Evolutionary conservation across 2,797 vertebrate genomes (phyloP), one percentile per base, ranked within the genome.

Genomic region (Rhynchonycteris naso): DNA sequence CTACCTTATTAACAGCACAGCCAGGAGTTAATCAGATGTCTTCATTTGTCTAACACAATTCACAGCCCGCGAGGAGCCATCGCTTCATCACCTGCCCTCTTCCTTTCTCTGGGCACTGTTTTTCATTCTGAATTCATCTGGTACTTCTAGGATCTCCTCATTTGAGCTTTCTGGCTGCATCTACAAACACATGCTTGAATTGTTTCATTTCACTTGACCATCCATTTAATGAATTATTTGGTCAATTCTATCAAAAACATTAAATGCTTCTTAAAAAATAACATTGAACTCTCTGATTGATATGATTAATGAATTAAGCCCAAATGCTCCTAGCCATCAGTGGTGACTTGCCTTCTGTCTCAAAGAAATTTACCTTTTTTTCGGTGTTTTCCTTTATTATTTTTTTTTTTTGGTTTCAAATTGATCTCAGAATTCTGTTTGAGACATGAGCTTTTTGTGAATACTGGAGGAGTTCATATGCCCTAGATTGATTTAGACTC

Each of bases 1-100:
- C 75, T 71, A 82, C 91, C 90, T 96, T 96, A 96, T 96, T 96
- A 97, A 88, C 72, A 65, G 56, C 66, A n/a, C 94, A 93, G 88
- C 90, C 85, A 92, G 95, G 66, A 94, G 85, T 82, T 95, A 97
- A 97, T 91, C 90, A 91, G 94, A 76, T 84, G 72, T 76, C 74
- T 92, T 92, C 88, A 74, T 93, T 94, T 95, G 56, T 76, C 86
- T 9, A 2, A 87, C 87, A 81, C 9, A 90, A 66, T 94, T 95
- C 80, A 79, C n/a, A 95, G 84, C 43, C 93, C 16, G 1, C 0
- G 43, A 95, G 79, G 78, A 85, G 72, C 0, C 4, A 43, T 72
- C 26, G 6, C 47, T 38, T 47, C 24, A 30, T 75, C 78, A 63
- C 43, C 61, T 50, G 58, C 47, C 22, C 1, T 4, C 72, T 78